Conservation (phyloP, 2,888 invertebrate species). For the Cryptus armator region DNA sequence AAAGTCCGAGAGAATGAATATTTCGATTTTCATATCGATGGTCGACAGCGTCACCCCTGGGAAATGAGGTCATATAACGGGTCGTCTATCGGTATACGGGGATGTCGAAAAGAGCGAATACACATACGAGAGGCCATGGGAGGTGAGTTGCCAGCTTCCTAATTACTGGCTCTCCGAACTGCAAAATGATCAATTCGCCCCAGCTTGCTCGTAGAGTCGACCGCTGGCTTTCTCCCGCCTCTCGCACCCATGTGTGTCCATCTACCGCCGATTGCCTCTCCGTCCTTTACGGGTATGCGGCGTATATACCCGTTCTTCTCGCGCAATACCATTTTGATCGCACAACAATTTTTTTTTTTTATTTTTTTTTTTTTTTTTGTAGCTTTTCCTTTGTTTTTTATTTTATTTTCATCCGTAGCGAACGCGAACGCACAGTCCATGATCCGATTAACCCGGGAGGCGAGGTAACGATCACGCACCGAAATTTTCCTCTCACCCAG, state of each 20-base stretch:
- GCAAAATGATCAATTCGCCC: conserved; percentile 67
- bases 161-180: conserved; percentile 63
- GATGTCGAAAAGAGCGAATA: conserved; percentile 1
- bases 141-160: conserved; percentile 54
- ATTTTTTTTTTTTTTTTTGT: conserved; percentile 9
- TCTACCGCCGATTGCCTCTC: neutral
- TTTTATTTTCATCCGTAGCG: conserved; percentile 51
- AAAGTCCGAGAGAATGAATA: conserved; percentile 64
- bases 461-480: conserved; percentile 61
- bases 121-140: conserved; percentile 11
- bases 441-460: conserved; percentile 60
- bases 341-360: conserved; percentile 20
- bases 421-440: conserved; percentile 47
- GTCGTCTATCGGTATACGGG: neutral
- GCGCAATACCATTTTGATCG: conserved; percentile 22
- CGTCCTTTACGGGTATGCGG: neutral
- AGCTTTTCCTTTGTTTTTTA: neutral
- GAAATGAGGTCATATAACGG: conserved; percentile 62
- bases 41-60: conserved; percentile 54
- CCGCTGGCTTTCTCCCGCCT: neutral
- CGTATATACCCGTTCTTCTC: neutral
- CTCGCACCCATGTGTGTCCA: conserved; percentile 7
- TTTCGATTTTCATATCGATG: conserved; percentile 72
- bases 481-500: conserved; percentile 54
- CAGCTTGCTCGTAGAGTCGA: conserved; percentile 54